Conservation (phyloP, 2,888 invertebrate genomes). For the Epiblema foenella region DNA sequence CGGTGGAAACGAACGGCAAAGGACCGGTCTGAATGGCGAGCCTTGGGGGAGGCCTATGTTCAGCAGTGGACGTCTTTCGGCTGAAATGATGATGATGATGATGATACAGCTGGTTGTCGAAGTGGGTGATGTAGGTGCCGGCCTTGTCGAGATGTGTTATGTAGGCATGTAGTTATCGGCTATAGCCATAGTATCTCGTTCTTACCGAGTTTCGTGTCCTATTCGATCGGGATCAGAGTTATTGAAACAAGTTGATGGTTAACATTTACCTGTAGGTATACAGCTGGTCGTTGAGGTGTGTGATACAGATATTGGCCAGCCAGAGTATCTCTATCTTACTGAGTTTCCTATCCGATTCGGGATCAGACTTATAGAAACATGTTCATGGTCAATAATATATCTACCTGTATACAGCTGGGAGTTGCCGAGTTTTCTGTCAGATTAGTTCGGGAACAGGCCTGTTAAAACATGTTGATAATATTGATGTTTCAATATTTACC, state of each 20-base stretch:
- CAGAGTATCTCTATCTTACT: slow-evolving; percentile 98
- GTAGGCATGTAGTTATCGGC: no score
- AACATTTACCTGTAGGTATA: slow-evolving; percentile 84
- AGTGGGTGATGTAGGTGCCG: no score
- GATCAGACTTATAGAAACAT: slow-evolving; percentile 84
- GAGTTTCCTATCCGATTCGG: slow-evolving; percentile 97
- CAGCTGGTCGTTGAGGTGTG: slow-evolving; percentile 92
- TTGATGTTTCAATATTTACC: no score
- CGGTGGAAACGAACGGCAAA: no score
- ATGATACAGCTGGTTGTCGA: no score
- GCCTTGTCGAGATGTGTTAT: no score
- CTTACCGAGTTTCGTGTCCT: slow-evolving; percentile 97
- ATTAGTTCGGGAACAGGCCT: slow-evolving; percentile 95
- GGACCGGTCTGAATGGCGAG: no score
- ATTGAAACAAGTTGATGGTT: slow-evolving; percentile 66
- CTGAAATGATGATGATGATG: no score
- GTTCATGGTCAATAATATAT: slow-evolving; percentile 73
- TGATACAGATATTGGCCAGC: slow-evolving; percentile 87
- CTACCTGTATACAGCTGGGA: slow-evolving; percentile 88
- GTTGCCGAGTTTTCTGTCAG: slow-evolving; percentile 96
- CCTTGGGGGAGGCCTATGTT: no score
- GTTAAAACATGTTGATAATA: slow-evolving; percentile 69
- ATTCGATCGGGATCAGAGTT: slow-evolving; percentile 95
- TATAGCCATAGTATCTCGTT: slow-evolving; percentile 97
- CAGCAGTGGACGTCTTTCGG: no score